phyloP scores from a whole-genome alignment of 2,113 vertebrate species.

The Cepphus grylle region DNA sequence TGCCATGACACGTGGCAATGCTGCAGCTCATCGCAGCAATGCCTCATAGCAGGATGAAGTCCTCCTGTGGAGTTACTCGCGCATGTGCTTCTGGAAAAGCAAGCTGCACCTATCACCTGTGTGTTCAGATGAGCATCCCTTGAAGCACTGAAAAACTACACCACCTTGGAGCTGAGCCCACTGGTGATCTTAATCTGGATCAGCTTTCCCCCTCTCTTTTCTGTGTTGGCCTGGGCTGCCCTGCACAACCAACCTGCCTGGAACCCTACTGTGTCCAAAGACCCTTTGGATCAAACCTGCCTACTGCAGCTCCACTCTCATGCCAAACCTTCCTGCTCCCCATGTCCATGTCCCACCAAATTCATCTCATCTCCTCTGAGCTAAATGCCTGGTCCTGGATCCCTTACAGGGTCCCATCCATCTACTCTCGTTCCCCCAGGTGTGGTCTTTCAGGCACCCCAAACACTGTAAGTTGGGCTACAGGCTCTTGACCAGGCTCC shows the following conservation, averaged over 20 bases:
- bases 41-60: background rate
- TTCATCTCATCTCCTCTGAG: too few relatives aligned
- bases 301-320: background rate
- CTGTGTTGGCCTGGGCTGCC: background rate
- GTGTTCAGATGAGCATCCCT: background rate
- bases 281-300: background rate
- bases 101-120: background rate
- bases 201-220: background rate
- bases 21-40: background rate
- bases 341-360: rapidly evolving
- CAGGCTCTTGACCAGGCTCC: background rate
- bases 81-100: background rate
- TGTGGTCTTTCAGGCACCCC: background rate
- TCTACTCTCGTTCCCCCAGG: background rate
- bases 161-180: background rate
- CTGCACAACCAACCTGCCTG: background rate
- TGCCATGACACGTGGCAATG: rapidly evolving
- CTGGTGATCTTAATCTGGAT: background rate
- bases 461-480: background rate
- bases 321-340: background rate
- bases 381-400: background rate
- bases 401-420: background rate
- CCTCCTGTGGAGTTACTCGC: background rate
- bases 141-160: background rate
- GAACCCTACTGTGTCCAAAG: background rate